Evolutionary conservation across 2,888 invertebrate species (phyloP), one percentile per base, ranked within the genome.

Genomic region (Drosophila maculinotata): DNA sequence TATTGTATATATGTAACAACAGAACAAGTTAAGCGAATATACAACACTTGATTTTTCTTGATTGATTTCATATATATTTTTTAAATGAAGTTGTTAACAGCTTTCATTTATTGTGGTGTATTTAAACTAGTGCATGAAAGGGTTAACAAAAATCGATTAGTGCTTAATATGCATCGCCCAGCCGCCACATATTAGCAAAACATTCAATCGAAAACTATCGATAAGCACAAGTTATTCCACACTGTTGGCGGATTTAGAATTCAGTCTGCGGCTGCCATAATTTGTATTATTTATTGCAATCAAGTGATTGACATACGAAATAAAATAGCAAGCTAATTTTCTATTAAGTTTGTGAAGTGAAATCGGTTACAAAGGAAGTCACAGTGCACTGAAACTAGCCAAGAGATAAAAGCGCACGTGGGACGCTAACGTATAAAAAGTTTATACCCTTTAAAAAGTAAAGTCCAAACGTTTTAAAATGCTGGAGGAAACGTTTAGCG

Each of bases 401-500:
- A 3, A 3, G 23, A 28, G 6, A 6, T 25, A 12, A 30, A 20
- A 36, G 8, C 15, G 36, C 62, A 62, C 62, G 69, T 70, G 69
- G 58, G 25, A 45, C 65, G 45, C 35, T 12, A 41, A 59, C 17
- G 44, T 20, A 20, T 23, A 20, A 26, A 48, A 14, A 10, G 6
- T n/a, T n/a, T n/a, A 47, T 20, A 20, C 1, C 1, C 5, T 20
- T 12, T 9, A 9, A 2, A 3, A 20, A 14, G n/a, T 8, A 3
- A 1, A 20, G 7, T 35, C 10, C 1, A 26, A 53, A 52, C 41
- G 30, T 35, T 47, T 60, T 0, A 62, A 75, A 31, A 75, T 75
- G 76, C 23, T 79, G 23, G 75, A 77, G 15, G 60, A 86, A 17
- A 39, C 30, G 17, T 65, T 79, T n/a, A 75, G 68, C 36, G 63